Base-by-base conservation (phyloP, 2,797 vertebrate species). In the Notamacropus eugenii region DNA sequence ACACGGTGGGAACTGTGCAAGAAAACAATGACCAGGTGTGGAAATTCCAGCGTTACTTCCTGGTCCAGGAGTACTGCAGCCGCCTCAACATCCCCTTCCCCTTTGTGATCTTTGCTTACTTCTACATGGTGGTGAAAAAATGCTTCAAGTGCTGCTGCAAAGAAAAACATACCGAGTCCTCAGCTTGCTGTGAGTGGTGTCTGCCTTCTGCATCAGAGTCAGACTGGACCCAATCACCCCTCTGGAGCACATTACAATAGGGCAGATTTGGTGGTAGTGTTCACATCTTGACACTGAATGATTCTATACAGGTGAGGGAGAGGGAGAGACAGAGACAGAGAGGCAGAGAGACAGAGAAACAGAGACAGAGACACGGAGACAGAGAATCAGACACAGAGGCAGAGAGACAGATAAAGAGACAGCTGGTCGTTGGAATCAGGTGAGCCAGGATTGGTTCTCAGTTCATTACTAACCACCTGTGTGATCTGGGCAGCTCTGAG, bases 1-100 rank as follows among this genome's bases (percentile, higher is more conserved):
- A 99, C 97, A 99, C 99, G 0, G 99, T 99, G 94, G 99, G 99
- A 55, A 98, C 98, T 0, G 99, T 99, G 0, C 99, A 99, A 92
- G 99, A 99, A 96, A 99, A 99, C 97, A 99, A 99, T 0, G 99
- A 99, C 93, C 99, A 99, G 96, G 99, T 99, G 59, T 99, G 99
- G 99, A 99, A 99, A 93, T 99, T 99, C 97, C 99, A 99, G 98
- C 97, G 99, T 13, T 99, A 98, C 92, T 99, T 99, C 97, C 97
- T 99, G 97, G 98, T 99, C 4, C 99, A 99, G 92, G 99, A 99
- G 10, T 99, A 99, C 92, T 99, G 99, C 97, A 99, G 95, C 29
- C 98, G 99, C 74, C 93, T 99, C 95, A 99, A 98, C 31, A 98
- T 99, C 56, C 99, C 99, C 87, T 99, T 99, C 95, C 99, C 99